Evolutionary conservation across 1,140 invertebrate genomes (phyloP).

Genomic region (Ceratina japonica): DNA sequence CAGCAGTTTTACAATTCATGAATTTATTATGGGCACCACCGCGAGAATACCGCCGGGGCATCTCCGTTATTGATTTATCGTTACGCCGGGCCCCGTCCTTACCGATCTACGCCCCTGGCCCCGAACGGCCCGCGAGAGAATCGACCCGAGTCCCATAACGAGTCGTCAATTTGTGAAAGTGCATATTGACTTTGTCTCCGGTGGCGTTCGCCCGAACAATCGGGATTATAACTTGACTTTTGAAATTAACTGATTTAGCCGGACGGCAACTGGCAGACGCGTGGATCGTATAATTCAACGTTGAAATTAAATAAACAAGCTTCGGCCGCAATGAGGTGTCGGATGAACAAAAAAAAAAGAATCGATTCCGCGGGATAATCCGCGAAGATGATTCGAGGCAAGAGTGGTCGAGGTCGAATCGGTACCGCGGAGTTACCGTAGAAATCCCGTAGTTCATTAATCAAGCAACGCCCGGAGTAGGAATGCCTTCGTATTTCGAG

Average conservation of each 20-base stretch:
- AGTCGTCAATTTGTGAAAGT: too few species aligned
- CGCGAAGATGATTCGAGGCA: not conserved
- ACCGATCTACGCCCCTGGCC: constrained; percentile 51
- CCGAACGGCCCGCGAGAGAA: constrained; percentile 27
- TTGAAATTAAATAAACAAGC: too few species aligned
- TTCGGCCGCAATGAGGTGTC: not conserved
- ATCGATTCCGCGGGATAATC: not conserved
- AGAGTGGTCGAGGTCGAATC: constrained; percentile 50
- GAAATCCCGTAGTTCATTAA: constrained; percentile 77
- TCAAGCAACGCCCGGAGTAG: constrained; percentile 76
- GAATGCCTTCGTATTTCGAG: constrained; percentile 78
- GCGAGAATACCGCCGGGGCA: constrained; percentile 64
- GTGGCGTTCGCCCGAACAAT: too few species aligned
- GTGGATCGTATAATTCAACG: constrained; percentile 5
- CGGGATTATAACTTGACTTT: too few species aligned
- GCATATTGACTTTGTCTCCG: too few species aligned
- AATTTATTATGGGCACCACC: constrained; percentile 77
- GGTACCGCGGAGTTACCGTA: constrained; percentile 59
- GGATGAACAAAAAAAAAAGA: not conserved
- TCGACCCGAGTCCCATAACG: constrained; percentile 27
- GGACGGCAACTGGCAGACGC: too few species aligned
- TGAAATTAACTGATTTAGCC: constrained; percentile 11
- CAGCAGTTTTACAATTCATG: constrained; percentile 78
- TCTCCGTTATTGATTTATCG: constrained; percentile 77
- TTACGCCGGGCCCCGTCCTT: constrained; percentile 65